These are phyloP conservation scores for Ephialtes manifestator DNA, from an alignment of 2,888 invertebrate genomes.

Conservation along the genomic window DNA sequence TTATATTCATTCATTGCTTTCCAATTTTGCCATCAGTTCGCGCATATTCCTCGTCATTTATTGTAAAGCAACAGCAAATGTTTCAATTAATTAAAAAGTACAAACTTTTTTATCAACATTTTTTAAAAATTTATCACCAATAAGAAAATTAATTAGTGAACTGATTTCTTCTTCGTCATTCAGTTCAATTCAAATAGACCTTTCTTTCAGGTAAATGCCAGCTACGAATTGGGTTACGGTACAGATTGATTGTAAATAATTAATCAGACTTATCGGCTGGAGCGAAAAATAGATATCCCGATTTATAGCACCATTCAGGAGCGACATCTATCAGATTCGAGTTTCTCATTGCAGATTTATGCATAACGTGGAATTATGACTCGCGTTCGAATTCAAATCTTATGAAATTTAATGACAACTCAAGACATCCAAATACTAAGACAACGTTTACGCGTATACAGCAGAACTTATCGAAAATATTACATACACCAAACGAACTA, in stretches of 20 bases:
- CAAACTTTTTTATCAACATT: background rate
- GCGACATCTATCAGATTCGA: background rate
- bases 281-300: constrained; percentile 58
- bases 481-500: background rate
- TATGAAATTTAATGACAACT: background rate
- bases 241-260: constrained; percentile 43
- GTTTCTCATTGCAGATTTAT: background rate
- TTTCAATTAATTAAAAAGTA: background rate
- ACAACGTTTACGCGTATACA: background rate
- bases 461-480: background rate
- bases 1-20: constrained; percentile 21
- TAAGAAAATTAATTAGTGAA: background rate
- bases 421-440: background rate
- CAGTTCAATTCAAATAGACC: background rate
- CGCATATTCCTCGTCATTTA: background rate
- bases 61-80: background rate
- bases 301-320: constrained; percentile 25
- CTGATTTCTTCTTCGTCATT: background rate
- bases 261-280: constrained; percentile 5
- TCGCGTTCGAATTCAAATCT: background rate
- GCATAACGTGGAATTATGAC: background rate
- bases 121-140: background rate
- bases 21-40: background rate
- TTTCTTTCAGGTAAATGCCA: constrained; percentile 35
- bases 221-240: constrained; percentile 59